Conservation (phyloP, 1,140 invertebrate species). For the Pseudomyrmex pallidus region DNA sequence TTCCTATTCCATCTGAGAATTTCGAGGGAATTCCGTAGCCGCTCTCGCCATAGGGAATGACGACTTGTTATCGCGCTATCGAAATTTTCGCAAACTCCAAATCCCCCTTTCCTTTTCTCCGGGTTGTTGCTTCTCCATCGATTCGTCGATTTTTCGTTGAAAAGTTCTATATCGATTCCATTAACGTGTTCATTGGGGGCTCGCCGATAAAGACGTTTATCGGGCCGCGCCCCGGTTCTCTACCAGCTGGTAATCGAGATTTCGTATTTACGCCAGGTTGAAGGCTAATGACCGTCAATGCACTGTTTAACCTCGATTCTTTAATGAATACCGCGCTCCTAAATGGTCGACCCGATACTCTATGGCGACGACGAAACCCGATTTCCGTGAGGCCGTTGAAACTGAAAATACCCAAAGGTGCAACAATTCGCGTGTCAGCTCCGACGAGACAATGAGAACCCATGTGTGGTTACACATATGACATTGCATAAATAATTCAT, state of each 20-base stretch:
- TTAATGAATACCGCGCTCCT: neutral
- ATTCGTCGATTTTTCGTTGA: neutral
- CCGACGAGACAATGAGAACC: neutral
- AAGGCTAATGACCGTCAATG: neutral
- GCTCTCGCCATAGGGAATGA: slow-evolving; percentile 14
- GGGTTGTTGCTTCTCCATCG: neutral
- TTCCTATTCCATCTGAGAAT: slow-evolving; percentile 58
- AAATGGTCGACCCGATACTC: neutral
- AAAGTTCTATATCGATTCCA: neutral
- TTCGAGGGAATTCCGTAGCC: slow-evolving; percentile 56
- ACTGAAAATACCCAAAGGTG: neutral
- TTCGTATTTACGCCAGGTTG: neutral
- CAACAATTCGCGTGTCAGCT: neutral
- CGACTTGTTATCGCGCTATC: slow-evolving; percentile 15
- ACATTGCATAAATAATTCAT: slow-evolving; percentile 43
- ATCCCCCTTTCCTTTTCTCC: too few species aligned
- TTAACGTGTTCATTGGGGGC: slow-evolving; percentile 13
- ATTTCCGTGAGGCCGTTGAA: neutral
- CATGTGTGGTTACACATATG: slow-evolving; percentile 9
- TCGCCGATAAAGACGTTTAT: neutral
- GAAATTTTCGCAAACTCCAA: slow-evolving; percentile 39
- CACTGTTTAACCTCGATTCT: neutral
- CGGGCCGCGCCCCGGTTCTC: neutral
- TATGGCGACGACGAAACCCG: too few species aligned
- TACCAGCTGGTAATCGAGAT: slow-evolving; percentile 6